Evolutionary conservation across 64 coral and sea anemone species (phyloP), one percentile per base, ranked within the genome.

Genomic region (Astreopora myriophthalma): DNA sequence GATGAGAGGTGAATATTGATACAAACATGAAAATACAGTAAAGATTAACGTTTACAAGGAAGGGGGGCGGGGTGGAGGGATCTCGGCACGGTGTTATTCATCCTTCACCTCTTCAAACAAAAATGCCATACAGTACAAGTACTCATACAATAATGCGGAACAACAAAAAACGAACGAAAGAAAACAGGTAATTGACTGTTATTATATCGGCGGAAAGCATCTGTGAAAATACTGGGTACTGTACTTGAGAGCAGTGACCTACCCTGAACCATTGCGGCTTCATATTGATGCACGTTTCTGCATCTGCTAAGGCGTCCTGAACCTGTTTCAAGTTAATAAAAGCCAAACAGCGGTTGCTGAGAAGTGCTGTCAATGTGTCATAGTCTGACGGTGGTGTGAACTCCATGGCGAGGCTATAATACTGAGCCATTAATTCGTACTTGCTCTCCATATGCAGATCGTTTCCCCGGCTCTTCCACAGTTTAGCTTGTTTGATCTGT

Each of bases 221-320:
- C n/a, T n/a, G n/a, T n/a, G n/a, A n/a, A n/a, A n/a, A n/a, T n/a
- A n/a, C n/a, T n/a, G n/a, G n/a, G n/a, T n/a, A n/a, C n/a, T n/a
- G n/a, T n/a, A n/a, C n/a, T n/a, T n/a, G n/a, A n/a, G n/a, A 44
- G 11, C 67, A 3, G 8, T 11, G 6, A 48, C 64, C n/a, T 33
- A 90, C 88, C 60, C 61, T 79, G 31, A 84, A 92, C 90, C 90
- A 92, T 1, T 27, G 22, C 14, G 90, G 90, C 34, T 44, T 92
- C 22, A 66, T 40, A 51, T 71, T 76, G 49, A 38, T 84, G 60
- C 90, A 85, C 65, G 64, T 20, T 17, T 92, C 11, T 14, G 90
- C 90, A 62, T 92, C 90, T 86, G 8, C 55, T 5, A 92, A 33
- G 22, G 90, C 90, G 42, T 85, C 33, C 2, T 65, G 2, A 35